Evolutionary conservation across 2,113 vertebrate species (phyloP), one percentile per base, ranked within the genome.

Genomic region (Mastomys coucha): DNA sequence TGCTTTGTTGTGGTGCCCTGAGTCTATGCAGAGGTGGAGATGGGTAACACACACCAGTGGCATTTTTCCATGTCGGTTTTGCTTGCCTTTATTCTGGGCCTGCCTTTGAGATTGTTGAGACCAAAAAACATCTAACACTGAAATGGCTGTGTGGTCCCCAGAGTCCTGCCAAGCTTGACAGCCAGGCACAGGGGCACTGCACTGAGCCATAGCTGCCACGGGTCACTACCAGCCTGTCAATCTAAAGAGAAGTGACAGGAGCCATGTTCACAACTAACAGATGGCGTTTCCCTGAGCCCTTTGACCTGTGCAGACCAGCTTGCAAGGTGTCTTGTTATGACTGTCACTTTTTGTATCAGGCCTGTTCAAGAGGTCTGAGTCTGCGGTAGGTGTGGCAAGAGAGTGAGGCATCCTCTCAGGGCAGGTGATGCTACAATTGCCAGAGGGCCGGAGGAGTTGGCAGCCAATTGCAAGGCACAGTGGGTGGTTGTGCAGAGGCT

Each of bases 341-440:
- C 75, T 82, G 80, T 95, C 94, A 85, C 42, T 20, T 97, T 98
- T 98, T 88, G 45, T 86, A 95, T 97, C 80, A 67, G 94, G 96
- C 22, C 88, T 85, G 93, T 97, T 94, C 45, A 95, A 89, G 96
- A 96, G 96, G 96, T 91, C 72, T 39, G 42, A 93, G 90, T 36
- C 22, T 42, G 56, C 72, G 81, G 94, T 85, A 60, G 87, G 70
- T 10, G 19, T 96, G 96, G 95, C 51, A 60, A 67, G 89, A 96
- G 97, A 98, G 97, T 78, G 88, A 14, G 56, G 88, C 42, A 84
- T 98, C 98, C 98, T 97, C 49, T 65, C 96, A 94, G 98, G 96
- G 87, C 26, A 0, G 14, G 12, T 24, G 31, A 63, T 77, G 45
- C 75, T 33, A 19, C 20, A n/a, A 26, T 33, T 51, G 33, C 8